Conservation (phyloP, 2,888 invertebrate genomes). For the Diachrysia chrysitis region DNA sequence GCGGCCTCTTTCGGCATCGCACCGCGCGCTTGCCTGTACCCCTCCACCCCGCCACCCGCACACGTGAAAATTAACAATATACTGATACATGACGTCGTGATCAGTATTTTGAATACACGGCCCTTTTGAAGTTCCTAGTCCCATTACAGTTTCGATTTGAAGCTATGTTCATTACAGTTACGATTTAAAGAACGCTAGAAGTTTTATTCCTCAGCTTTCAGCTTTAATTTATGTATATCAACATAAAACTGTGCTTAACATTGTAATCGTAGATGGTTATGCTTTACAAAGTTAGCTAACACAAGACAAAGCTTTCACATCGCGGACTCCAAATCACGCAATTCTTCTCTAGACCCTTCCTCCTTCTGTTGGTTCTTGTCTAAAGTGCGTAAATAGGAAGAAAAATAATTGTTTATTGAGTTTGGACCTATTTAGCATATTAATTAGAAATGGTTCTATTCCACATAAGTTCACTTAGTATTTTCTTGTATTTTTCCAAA, state of each 20-base stretch:
- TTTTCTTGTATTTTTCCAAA: too few relatives aligned
- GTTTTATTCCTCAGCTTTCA: neutral
- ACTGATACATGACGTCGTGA: conserved; percentile 80
- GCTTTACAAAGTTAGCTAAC: neutral
- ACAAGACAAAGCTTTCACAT: neutral
- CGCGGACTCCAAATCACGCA: neutral
- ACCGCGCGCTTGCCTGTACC: conserved; percentile 77
- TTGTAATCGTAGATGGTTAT: neutral
- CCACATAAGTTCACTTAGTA: too few relatives aligned
- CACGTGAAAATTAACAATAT: conserved; percentile 86
- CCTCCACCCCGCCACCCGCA: conserved; percentile 78
- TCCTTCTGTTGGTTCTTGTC: neutral
- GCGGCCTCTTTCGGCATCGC: conserved; percentile 88
- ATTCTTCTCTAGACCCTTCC: neutral
- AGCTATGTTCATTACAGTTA: conserved; percentile 34
- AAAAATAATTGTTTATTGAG: too few relatives aligned
- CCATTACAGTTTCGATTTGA: conserved; percentile 54
- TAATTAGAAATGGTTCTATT: too few relatives aligned
- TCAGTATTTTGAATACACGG: conserved; percentile 76
- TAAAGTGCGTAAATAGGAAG: too few relatives aligned
- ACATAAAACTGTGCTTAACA: neutral
- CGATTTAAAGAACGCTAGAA: conserved; percentile 13
- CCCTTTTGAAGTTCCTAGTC: conserved; percentile 74
- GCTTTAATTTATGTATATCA: neutral
- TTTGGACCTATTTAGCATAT: too few relatives aligned